phyloP scores from a whole-genome alignment of 2,113 vertebrate species.

The Puntigrus tetrazona region DNA sequence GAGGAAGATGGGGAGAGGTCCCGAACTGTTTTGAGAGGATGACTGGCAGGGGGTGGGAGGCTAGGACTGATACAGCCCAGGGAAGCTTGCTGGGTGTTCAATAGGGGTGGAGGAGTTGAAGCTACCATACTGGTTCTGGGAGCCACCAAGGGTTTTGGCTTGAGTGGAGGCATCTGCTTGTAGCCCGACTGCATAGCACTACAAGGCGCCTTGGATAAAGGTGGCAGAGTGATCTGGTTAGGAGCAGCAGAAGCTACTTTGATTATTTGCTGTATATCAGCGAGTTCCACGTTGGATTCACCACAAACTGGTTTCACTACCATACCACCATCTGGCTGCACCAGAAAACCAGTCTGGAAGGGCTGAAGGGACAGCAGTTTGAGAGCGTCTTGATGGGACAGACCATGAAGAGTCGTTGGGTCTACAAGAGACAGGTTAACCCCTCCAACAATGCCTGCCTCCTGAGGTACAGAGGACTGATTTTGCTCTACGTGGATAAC shows the following conservation, averaged over 20 bases:
- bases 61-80: constrained; percentile 90
- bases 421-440: constrained; percentile 84
- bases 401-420: constrained; percentile 81
- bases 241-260: constrained; percentile 88
- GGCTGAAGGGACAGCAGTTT: constrained; percentile 89
- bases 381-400: constrained; percentile 82
- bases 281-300: constrained; percentile 71
- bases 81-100: constrained; percentile 91
- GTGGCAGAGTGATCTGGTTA: constrained; percentile 87
- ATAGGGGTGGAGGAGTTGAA: constrained; percentile 87
- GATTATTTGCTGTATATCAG: constrained; percentile 96
- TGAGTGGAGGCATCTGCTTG: constrained; percentile 91
- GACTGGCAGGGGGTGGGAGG: constrained; percentile 82
- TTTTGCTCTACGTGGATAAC: constrained; percentile 85
- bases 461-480: constrained; percentile 85
- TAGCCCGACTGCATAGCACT: constrained; percentile 75
- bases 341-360: constrained; percentile 52
- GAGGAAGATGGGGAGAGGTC: constrained; percentile 72
- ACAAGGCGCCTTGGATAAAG: constrained; percentile 86
- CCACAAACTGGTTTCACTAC: constrained; percentile 50
- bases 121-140: constrained; percentile 86
- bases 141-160: constrained; percentile 91
- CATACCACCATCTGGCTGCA: constrained; percentile 55
- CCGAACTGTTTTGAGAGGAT: constrained; percentile 77
- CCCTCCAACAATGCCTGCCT: constrained; percentile 70